Evolutionary conservation across 2,888 invertebrate genomes (phyloP).

Genomic region (Drosophila anceps): DNA sequence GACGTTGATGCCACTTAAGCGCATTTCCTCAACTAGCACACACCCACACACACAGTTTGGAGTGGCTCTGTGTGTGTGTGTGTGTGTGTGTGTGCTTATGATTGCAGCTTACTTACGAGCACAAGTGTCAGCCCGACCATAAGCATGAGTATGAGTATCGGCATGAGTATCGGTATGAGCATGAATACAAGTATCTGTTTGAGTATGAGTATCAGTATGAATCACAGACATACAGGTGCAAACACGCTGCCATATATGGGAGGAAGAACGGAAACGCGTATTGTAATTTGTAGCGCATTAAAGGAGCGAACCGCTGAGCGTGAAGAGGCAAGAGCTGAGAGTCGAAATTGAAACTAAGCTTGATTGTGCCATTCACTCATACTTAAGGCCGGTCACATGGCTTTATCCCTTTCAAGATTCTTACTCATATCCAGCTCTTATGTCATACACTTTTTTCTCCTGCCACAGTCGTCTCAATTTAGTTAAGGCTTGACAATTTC

Average conservation of each 20-base stretch:
- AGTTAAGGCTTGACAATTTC: background rate
- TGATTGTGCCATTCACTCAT: background rate
- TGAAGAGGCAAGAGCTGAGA: background rate
- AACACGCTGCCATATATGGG: background rate
- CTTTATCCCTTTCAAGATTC: too few species aligned
- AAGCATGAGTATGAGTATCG: slow-evolving; percentile 1
- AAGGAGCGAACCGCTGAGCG: background rate
- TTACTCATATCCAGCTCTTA: too few species aligned
- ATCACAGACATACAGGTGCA: slow-evolving; percentile 2
- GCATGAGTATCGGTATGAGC: background rate
- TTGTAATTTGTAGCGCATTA: background rate
- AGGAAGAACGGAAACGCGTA: background rate
- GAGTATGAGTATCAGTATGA: background rate
- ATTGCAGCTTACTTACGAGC: slow-evolving; percentile 21
- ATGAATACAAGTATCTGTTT: slow-evolving; percentile 4
- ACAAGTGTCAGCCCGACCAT: slow-evolving; percentile 9
- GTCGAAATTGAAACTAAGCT: background rate
- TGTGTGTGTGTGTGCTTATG: slow-evolving; percentile 1
- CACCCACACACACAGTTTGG: slow-evolving; percentile 7
- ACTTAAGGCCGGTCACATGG: background rate
- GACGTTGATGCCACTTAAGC: slow-evolving; percentile 38
- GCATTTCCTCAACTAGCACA: slow-evolving; percentile 32
- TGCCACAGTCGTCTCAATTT: background rate
- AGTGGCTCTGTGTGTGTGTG: background rate
- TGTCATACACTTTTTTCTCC: too few species aligned